phyloP scores from a whole-genome alignment of 2,888 invertebrate genomes.

The Carterocephalus palaemon region DNA sequence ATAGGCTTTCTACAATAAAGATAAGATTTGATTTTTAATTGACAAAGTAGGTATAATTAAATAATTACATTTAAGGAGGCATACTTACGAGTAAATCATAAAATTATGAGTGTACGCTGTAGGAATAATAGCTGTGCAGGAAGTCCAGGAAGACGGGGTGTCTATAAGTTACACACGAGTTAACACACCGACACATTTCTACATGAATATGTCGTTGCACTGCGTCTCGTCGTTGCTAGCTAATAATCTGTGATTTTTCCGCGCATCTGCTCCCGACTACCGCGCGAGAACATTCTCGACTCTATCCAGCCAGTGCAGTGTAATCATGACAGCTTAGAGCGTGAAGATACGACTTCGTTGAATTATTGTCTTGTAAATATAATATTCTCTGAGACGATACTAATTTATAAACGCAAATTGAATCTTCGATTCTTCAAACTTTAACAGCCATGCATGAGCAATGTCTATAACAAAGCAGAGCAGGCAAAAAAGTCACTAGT shows the following conservation, averaged over 20 bases:
- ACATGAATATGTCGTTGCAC: conserved; percentile 69
- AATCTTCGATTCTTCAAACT: conserved; percentile 4
- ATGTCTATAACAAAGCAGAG: conserved; percentile 3
- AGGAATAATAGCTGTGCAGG: too few species aligned
- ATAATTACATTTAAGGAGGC: too few species aligned
- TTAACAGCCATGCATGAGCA: neutral
- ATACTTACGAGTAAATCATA: too few species aligned
- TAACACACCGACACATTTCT: conserved; percentile 62
- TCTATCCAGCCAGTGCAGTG: conserved; percentile 33
- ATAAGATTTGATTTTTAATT: too few species aligned
- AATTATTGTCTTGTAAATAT: conserved; percentile 29
- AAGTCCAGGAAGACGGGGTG: conserved; percentile 19
- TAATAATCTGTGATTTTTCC: conserved; percentile 75
- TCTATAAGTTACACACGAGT: conserved; percentile 47
- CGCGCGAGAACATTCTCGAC: conserved; percentile 31
- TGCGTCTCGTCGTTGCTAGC: conserved; percentile 46
- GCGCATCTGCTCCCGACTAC: conserved; percentile 54
- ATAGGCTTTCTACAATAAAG: too few species aligned
- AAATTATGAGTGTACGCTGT: too few species aligned
- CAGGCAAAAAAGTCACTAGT: too few species aligned
- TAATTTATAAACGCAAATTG: conserved; percentile 5
- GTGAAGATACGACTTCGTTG: conserved; percentile 30
- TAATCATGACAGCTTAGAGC: conserved; percentile 35
- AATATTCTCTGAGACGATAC: conserved; percentile 20
- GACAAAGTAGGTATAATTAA: too few species aligned